A percentile compares a stretch with the other conserved stretches of the same genome.
These are phyloP conservation scores for Ptilorrhoa leucosticta DNA, from an alignment of 2,113 vertebrate species.

Conservation along the genomic window DNA sequence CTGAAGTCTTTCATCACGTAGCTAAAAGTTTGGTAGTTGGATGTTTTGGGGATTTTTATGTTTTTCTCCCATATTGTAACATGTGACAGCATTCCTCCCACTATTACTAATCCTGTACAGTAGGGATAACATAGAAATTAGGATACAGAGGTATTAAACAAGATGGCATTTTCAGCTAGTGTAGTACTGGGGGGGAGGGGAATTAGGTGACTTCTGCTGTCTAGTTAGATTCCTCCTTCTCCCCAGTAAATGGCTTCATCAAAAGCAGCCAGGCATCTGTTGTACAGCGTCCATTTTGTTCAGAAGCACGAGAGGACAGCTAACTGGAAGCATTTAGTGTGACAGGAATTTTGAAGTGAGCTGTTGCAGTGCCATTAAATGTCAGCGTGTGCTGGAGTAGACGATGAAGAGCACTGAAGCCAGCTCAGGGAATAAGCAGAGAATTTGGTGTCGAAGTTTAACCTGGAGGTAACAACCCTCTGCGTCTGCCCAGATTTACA, in stretches of 20 bases:
- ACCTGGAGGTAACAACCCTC: background rate
- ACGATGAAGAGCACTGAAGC: background rate
- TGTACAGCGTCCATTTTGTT: background rate
- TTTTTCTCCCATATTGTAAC: background rate
- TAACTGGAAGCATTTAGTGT: background rate
- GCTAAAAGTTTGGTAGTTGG: background rate
- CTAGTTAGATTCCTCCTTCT: background rate
- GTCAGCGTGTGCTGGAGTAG: background rate
- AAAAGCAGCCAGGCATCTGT: background rate
- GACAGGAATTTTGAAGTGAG: background rate
- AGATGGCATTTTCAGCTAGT: background rate
- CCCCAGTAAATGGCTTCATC: background rate
- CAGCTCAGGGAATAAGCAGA: background rate
- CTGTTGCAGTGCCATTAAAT: background rate
- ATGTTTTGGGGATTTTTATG: background rate
- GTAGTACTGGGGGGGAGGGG: no score
- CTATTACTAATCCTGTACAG: background rate
- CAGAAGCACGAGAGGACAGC: background rate
- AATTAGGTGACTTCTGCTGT: background rate
- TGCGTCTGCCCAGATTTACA: background rate
- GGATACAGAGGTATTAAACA: background rate
- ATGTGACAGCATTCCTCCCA: background rate
- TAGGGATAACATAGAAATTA: background rate
- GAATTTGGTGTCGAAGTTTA: background rate
- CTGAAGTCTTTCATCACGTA: background rate